phyloP scores from a whole-genome alignment of 1,140 invertebrate species.

The Heliconius congener region DNA sequence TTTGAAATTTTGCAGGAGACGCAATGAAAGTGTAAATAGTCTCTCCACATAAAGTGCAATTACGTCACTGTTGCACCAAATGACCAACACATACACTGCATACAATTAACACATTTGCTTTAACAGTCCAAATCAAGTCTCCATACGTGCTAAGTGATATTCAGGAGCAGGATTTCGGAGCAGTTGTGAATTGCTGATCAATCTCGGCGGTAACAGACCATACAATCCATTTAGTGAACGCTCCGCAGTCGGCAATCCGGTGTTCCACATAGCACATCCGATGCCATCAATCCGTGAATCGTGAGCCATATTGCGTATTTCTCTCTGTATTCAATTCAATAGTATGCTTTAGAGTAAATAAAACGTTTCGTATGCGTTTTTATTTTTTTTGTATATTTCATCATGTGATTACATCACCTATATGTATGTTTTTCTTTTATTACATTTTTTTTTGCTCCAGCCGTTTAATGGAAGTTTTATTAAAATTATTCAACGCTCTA shows the following conservation, averaged over 20 bases:
- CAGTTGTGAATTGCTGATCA: slow-evolving; percentile 1
- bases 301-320: slow-evolving; percentile 6
- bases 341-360: not conserved
- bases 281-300: not conserved
- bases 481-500: not conserved
- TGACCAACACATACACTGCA: not conserved
- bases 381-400: not conserved
- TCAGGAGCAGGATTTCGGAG: not conserved
- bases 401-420: not conserved
- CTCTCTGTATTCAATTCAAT: not conserved
- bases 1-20: too few species aligned
- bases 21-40: too few species aligned
- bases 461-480: not conserved
- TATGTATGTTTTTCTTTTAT: not conserved
- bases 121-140: not conserved
- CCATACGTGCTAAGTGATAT: not conserved
- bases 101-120: not conserved
- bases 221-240: slow-evolving; percentile 10
- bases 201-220: not conserved
- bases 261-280: slow-evolving; percentile 10
- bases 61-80: too few species aligned
- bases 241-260: not conserved
- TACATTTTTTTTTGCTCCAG: not conserved
- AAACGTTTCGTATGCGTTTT: not conserved
- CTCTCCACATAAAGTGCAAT: too few species aligned